These are phyloP conservation scores for Sebastes aleutianus DNA, from an alignment of 2,797 vertebrate species.

Conservation along the genomic window DNA sequence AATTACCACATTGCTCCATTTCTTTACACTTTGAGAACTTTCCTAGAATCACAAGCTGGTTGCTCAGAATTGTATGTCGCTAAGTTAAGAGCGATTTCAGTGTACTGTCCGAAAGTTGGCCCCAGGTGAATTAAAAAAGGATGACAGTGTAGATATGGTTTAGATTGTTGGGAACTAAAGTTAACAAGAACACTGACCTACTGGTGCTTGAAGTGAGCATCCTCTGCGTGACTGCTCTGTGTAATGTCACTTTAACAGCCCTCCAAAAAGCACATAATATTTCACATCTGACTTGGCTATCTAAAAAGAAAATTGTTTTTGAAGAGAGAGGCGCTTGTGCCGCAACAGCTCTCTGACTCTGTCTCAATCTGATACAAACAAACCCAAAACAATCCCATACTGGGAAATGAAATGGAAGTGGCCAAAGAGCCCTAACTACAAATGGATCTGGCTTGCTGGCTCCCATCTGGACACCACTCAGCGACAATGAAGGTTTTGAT, in stretches of 20 bases:
- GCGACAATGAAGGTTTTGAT: conserved; percentile 10
- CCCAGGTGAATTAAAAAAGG: not conserved
- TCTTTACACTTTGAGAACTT: not conserved
- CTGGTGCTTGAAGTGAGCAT: conserved; percentile 2
- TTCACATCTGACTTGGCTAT: conserved; percentile 19
- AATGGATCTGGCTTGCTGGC: conserved; percentile 35
- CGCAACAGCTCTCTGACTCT: not conserved
- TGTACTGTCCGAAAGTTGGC: not conserved
- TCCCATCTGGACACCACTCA: conserved; percentile 33
- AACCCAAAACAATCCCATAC: conserved; percentile 28
- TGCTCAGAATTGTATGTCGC: not conserved
- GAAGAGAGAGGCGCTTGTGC: not conserved
- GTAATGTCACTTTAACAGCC: conserved; percentile 16
- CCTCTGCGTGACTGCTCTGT: conserved; percentile 3
- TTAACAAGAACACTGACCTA: not conserved
- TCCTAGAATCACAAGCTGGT: not conserved
- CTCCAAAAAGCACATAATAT: not conserved
- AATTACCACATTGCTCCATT: not conserved
- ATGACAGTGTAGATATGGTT: not conserved
- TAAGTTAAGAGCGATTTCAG: not conserved
- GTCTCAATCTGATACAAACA: conserved; percentile 5
- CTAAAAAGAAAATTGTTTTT: conserved; percentile 21
- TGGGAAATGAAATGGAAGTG: conserved; percentile 36
- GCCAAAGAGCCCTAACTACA: conserved; percentile 36
- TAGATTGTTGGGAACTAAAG: not conserved